These are phyloP conservation scores for Callitettix versicolor DNA, from an alignment of 1,140 invertebrate species.

Conservation along the genomic window DNA sequence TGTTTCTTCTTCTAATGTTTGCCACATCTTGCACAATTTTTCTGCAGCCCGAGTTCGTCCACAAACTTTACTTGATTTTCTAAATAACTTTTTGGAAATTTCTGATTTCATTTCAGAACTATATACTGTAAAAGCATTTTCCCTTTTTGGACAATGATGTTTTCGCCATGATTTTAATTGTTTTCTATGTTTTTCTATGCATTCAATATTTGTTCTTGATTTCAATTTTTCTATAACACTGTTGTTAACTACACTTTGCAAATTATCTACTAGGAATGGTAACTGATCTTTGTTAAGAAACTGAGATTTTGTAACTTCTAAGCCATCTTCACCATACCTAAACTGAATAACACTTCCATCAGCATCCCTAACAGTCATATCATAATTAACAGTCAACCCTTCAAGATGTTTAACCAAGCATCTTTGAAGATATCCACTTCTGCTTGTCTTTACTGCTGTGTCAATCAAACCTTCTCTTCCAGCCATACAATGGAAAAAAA, in stretches of 20 bases:
- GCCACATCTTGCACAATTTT: slow-evolving; percentile 52
- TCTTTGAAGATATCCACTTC: slow-evolving; percentile 94
- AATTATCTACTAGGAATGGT: slow-evolving; percentile 72
- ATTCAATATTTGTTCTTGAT: slow-evolving; percentile 34
- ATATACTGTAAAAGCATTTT: slow-evolving; percentile 24
- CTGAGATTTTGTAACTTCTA: slow-evolving; percentile 81
- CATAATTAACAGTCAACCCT: slow-evolving; percentile 82
- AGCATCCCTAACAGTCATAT: slow-evolving; percentile 88
- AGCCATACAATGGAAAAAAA: slow-evolving; percentile 99
- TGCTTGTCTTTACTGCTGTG: slow-evolving; percentile 84
- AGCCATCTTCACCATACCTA: slow-evolving; percentile 95
- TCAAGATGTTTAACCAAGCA: slow-evolving; percentile 98
- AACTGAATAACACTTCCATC: slow-evolving; percentile 93
- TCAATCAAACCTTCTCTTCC: slow-evolving; percentile 88
- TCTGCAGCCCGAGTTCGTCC: slow-evolving; percentile 36
- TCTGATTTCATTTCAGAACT: slow-evolving; percentile 16
- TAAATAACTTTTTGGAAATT: slow-evolving; percentile 29
- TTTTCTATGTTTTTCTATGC: slow-evolving; percentile 36
- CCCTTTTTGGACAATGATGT: slow-evolving; percentile 26
- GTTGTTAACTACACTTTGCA: slow-evolving; percentile 47
- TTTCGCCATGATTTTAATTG: slow-evolving; percentile 50
- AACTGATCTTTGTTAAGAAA: slow-evolving; percentile 74
- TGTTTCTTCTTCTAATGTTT: slow-evolving; percentile 42
- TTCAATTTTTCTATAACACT: slow-evolving; percentile 45
- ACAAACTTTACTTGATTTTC: slow-evolving; percentile 15